phyloP scores from a whole-genome alignment of 2,888 invertebrate genomes.

The Silvanus unidentatus region DNA sequence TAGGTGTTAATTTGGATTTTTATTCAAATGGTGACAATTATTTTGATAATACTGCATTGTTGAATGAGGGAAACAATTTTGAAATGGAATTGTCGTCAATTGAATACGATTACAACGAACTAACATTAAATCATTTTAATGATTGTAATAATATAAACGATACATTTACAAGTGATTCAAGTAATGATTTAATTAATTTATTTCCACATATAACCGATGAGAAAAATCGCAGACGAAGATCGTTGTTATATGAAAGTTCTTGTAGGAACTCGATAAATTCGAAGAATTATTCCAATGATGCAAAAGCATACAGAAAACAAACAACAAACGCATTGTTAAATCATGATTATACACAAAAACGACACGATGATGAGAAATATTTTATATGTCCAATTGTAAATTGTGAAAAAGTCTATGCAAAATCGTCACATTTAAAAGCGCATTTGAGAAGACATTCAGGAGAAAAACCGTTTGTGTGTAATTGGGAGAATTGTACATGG shows the following conservation, averaged over 20 bases:
- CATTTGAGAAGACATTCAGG: conserved; percentile 78
- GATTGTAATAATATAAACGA: conserved; percentile 1
- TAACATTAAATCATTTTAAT: conserved; percentile 24
- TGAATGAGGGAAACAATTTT: conserved; percentile 23
- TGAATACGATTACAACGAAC: conserved; percentile 24
- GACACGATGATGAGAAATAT: conserved; percentile 49
- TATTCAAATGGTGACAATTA: conserved; percentile 22
- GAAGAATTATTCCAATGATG: conserved; percentile 5
- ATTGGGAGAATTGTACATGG: conserved; percentile 76
- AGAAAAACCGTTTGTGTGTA: conserved; percentile 56
- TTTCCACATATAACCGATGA: conserved; percentile 43
- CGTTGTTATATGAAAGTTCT: conserved; percentile 40
- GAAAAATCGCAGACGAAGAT: conserved; percentile 39
- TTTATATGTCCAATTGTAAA: conserved; percentile 65
- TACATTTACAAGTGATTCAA: neutral
- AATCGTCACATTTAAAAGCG: conserved; percentile 84
- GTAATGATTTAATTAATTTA: conserved; percentile 32
- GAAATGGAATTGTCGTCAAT: conserved; percentile 26
- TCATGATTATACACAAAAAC: conserved; percentile 38
- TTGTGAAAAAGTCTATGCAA: conserved; percentile 79
- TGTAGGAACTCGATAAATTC: too few relatives aligned
- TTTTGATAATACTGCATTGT: conserved; percentile 18
- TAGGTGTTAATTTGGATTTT: conserved; percentile 36
- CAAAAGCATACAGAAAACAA: conserved; percentile 7
- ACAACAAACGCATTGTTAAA: conserved; percentile 23